Evolutionary conservation across 2,888 invertebrate species (phyloP).

Genomic region (Apoderus coryli): DNA sequence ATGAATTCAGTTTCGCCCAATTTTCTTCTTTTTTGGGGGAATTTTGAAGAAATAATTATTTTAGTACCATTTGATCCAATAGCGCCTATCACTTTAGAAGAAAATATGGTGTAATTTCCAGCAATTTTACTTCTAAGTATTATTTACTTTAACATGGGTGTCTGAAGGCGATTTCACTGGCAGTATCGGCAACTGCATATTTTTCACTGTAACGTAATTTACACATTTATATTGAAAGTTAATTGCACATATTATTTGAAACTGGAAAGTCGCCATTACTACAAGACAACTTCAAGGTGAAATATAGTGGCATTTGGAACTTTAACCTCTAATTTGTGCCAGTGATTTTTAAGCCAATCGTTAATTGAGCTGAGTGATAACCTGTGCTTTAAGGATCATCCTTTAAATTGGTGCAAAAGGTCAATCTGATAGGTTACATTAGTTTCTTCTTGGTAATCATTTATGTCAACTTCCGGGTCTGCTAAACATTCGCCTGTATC

Average conservation of each 20-base stretch:
- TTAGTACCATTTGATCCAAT: constrained; percentile 3
- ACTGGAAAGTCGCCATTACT: constrained; percentile 1
- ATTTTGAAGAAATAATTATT: constrained; percentile 2
- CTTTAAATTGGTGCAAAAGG: too few relatives aligned
- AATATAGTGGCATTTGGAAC: neutral
- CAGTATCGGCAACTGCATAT: too few relatives aligned
- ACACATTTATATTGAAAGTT: neutral
- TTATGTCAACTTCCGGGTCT: too few relatives aligned
- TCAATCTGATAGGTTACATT: too few relatives aligned
- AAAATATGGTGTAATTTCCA: constrained; percentile 2
- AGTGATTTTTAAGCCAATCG: too few relatives aligned
- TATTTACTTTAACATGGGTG: neutral
- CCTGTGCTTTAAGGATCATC: too few relatives aligned
- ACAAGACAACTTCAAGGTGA: constrained; percentile 1
- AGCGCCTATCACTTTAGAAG: constrained; percentile 2
- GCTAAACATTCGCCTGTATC: too few relatives aligned
- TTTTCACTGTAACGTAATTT: neutral
- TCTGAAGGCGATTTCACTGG: constrained; percentile 1
- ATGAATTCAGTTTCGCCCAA: constrained; percentile 3
- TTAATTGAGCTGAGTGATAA: too few relatives aligned
- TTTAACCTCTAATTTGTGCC: too few relatives aligned
- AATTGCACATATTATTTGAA: neutral
- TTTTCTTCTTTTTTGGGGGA: constrained; percentile 1
- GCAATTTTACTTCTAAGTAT: constrained; percentile 3
- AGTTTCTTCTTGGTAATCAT: too few relatives aligned